Evolutionary conservation across 2,113 vertebrate genomes (phyloP).

Genomic region (Ariopsis seemanni): DNA sequence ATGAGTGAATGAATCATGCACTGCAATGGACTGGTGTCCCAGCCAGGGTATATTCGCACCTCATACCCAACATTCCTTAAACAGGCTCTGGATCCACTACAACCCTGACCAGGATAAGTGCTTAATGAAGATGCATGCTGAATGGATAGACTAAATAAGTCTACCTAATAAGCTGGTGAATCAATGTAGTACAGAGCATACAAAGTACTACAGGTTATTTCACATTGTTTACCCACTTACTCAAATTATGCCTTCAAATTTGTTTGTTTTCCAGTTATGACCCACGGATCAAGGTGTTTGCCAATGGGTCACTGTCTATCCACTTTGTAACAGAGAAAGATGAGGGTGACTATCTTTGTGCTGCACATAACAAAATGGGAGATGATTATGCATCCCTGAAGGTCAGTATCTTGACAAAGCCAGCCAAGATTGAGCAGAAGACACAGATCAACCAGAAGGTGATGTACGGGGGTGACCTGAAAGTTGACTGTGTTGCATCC

Average conservation of each 20-base stretch:
- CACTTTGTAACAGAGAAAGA: slow-evolving; percentile 81
- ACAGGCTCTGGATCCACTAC: neutral
- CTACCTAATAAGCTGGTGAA: neutral
- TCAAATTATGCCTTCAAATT: neutral
- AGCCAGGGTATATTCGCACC: neutral
- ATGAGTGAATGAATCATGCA: neutral
- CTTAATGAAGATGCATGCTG: neutral
- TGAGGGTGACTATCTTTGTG: slow-evolving; percentile 86
- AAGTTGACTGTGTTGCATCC: slow-evolving; percentile 88
- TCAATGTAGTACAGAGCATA: neutral
- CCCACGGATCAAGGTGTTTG: slow-evolving; percentile 78
- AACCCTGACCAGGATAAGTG: neutral
- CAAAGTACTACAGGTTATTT: neutral
- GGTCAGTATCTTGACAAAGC: slow-evolving; percentile 81
- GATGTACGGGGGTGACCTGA: slow-evolving; percentile 77
- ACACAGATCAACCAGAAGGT: slow-evolving; percentile 77
- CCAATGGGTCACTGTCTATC: slow-evolving; percentile 84
- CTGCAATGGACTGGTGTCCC: neutral
- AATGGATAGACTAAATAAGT: neutral
- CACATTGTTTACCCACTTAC: neutral
- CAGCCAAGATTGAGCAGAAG: slow-evolving; percentile 85
- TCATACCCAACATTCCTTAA: neutral
- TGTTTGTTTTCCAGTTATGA: slow-evolving; percentile 73
- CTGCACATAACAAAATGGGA: slow-evolving; percentile 85
- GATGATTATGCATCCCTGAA: slow-evolving; percentile 81